Evolutionary conservation across 30 jellyfish, hydroid and myxozoan genomes (phyloP), one percentile per base, ranked within the genome.

Genomic region (Cassiopea andromeda): DNA sequence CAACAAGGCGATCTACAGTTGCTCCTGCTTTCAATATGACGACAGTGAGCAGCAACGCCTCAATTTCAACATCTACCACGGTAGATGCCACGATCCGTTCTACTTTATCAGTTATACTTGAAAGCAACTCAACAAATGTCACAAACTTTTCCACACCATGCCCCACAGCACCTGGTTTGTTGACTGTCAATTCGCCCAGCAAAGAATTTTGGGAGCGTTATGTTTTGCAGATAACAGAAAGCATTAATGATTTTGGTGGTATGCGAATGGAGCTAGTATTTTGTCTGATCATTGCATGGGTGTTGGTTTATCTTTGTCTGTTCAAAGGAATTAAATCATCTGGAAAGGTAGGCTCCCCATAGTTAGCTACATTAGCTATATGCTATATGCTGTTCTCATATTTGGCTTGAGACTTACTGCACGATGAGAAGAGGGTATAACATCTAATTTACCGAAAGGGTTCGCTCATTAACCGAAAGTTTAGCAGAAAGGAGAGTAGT

Each of bases 241-340:
- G 84, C 60, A 84, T 95, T 12, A 87, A 76, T 16, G 98, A 95
- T 38, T 76, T 92, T 60, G 99, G 99, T 17, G 85, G 73, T 16
- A 82, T 95, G 85, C 83, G 97, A 60, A 60, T 58, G 57, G 98
- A 95, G 78, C 71, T 95, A 89, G 88, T 95, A 15, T 46, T 95
- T 6, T 86, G 97, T 18, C 49, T 95, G 73, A 71, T 95, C 1
- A 77, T 95, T 57, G 99, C 97, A 2, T 95, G 99, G 99, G 88
- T 85, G 18, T 91, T 95, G 27, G 99, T 95, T 15, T 95, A 85
- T 83, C 78, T 91, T 47, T 95, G 99, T 49, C 91, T 95, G 1
- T 90, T 95, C 93, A 95, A 95, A 83, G 99, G 99, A 15, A 95
- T 95, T 83, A 91, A 95, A 54, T 86, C 99, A 10, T 90, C 99